Evolutionary conservation across 2,113 vertebrate genomes (phyloP), one percentile per base, ranked within the genome.

Genomic region (Proterorhinus semilunaris): DNA sequence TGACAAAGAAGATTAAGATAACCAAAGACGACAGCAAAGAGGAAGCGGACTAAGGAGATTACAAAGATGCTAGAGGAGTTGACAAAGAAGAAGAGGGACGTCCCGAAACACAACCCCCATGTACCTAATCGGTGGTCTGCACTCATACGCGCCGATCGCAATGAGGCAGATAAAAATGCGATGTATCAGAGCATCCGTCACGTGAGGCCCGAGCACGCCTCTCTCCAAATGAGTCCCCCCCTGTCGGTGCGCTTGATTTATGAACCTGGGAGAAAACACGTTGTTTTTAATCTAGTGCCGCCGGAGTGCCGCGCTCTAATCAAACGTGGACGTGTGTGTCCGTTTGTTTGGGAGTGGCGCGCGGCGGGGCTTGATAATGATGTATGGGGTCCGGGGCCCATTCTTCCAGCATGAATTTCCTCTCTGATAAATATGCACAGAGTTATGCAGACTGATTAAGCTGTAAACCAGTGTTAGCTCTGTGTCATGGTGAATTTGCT

Each of bases 251-350:
- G 73, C 74, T 87, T 93, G 90, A 92, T 92, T 93, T 92, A 92
- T 92, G 86, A 86, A 91, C 86, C 90, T 90, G 90, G 91, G 91
- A 91, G 92, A 91, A 91, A 84, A 89, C 88, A 90, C 79, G 87
- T 90, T 92, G 91, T 90, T 92, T 93, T 91, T 92, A 93, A 93
- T 93, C 92, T 93, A 88, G 84, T 76, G 88, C 87, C 86, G 72
- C 87, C 87, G 83, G 75, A 88, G 89, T 90, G 77, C 84, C 79
- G 80, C 79, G 84, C 83, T 85, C 72, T 86, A 86, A 90, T 90
- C 83, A 89, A 89, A 87, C 86, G 86, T 86, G 84, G 79, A 80
- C 83, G 75, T 78, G 72, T 72, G 83, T 79, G 71, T 52, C 62
- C 58, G 54, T 75, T 42, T 68, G 57, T 82, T 61, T 80, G 61